phyloP scores from a whole-genome alignment of 2,113 vertebrate species.

The Muscicapa adusta region DNA sequence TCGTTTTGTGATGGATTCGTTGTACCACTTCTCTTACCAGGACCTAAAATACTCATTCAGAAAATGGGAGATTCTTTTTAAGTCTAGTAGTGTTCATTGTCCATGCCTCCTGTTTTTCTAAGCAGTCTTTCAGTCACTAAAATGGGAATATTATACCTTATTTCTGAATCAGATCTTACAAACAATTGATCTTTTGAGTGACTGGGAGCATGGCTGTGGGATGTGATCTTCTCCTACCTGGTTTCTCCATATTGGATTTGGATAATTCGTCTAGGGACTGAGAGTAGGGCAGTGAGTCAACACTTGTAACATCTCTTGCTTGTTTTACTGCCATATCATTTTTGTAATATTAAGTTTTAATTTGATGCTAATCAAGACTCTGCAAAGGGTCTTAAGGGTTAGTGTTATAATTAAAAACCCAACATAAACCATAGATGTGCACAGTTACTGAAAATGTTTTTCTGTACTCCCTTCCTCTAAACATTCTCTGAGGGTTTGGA shows the following conservation, averaged over 20 bases:
- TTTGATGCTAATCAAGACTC: neutral
- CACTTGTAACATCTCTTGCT: neutral
- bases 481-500: neutral
- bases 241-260: neutral
- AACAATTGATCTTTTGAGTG: neutral
- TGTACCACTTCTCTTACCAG: neutral
- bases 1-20: neutral
- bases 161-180: neutral
- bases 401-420: neutral
- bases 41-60: neutral
- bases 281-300: neutral
- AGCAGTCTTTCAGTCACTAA: neutral
- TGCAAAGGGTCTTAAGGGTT: neutral
- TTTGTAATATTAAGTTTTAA: neutral
- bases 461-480: neutral
- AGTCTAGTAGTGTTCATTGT: neutral
- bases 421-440: neutral
- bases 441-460: neutral
- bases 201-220: neutral
- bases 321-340: neutral
- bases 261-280: neutral
- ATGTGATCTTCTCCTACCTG: neutral
- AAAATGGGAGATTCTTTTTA: neutral
- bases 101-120: accelerated
- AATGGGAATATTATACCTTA: neutral